A percentile compares a stretch with the other conserved stretches of the same genome.
Conservation (phyloP, 2,113 vertebrate genomes). For the Sialia sialis region DNA sequence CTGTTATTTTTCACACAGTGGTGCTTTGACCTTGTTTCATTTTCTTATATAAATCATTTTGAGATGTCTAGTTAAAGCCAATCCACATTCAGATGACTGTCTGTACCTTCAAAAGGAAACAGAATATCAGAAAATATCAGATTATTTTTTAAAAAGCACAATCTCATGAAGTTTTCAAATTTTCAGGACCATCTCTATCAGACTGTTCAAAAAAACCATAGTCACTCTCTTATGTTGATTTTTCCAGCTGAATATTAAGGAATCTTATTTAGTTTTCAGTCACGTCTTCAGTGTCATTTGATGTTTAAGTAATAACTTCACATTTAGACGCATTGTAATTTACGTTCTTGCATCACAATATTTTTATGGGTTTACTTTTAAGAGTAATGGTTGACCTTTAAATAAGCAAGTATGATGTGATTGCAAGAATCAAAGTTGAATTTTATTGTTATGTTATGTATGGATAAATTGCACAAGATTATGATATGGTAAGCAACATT, state of each 20-base stretch:
- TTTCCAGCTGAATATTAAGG: background rate
- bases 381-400: slow-evolving; percentile 25
- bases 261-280: background rate
- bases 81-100: background rate
- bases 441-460: background rate
- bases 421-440: background rate
- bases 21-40: background rate
- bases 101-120: background rate
- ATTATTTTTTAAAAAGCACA: background rate
- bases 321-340: background rate
- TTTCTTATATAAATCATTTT: background rate
- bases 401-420: background rate
- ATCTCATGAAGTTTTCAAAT: background rate
- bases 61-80: background rate
- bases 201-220: background rate
- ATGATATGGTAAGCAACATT: background rate
- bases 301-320: background rate
- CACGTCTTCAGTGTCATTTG: background rate
- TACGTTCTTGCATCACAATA: background rate
- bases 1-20: background rate
- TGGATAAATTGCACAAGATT: background rate
- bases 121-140: background rate
- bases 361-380: slow-evolving; percentile 13
- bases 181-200: background rate
- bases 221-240: background rate